phyloP scores from a whole-genome alignment of 2,797 vertebrate genomes.

The Pteropus rufus region DNA sequence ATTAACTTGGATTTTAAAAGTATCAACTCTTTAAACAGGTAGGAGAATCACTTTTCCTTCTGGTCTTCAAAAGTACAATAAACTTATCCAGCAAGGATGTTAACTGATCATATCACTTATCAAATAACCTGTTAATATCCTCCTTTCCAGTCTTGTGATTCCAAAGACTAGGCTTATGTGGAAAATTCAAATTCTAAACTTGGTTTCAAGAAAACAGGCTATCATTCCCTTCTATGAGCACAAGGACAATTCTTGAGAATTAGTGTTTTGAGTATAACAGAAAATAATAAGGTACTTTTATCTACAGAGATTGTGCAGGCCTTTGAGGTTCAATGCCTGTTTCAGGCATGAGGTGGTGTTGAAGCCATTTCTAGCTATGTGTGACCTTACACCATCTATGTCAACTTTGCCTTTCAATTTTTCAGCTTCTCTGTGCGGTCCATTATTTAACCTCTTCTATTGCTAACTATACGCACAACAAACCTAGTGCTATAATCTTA shows the following conservation, averaged over 20 bases:
- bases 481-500: slow-evolving; percentile 43
- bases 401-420: slow-evolving; percentile 1
- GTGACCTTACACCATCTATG: not conserved
- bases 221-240: not conserved
- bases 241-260: not conserved
- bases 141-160: not conserved
- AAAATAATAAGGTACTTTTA: not conserved
- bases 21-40: not conserved
- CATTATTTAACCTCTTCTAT: not conserved
- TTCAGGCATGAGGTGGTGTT: not conserved
- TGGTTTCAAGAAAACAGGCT: slow-evolving; percentile 24
- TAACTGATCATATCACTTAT: slow-evolving; percentile 2
- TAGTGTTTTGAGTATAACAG: slow-evolving; percentile 18
- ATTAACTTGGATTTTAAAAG: slow-evolving; percentile 35
- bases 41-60: not conserved
- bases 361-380: slow-evolving; percentile 33
- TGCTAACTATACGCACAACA: not conserved
- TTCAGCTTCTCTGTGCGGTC: not conserved
- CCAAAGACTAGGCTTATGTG: not conserved
- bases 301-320: not conserved
- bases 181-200: slow-evolving; percentile 29
- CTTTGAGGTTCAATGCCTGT: not conserved
- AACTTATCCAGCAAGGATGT: not conserved
- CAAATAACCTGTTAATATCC: not conserved
- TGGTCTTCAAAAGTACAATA: not conserved